phyloP scores from a whole-genome alignment of 2,113 vertebrate genomes.

The Monopterus albus region DNA sequence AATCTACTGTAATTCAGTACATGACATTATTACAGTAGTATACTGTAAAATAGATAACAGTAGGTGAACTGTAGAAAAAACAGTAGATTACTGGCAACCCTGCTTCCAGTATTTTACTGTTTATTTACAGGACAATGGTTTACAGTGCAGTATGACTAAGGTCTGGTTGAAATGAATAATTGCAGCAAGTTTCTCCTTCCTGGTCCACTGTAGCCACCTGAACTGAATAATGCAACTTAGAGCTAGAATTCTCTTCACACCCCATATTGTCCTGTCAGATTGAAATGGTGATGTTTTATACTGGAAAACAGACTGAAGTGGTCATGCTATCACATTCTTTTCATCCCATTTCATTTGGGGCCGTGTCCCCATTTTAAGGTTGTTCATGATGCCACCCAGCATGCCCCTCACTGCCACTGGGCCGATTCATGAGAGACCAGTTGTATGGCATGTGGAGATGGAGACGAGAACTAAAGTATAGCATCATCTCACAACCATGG shows the following conservation, averaged over 20 bases:
- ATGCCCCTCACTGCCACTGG: conserved; percentile 3
- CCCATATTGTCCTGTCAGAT: conserved; percentile 29
- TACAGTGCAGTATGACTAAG: no score
- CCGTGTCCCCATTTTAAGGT: not conserved
- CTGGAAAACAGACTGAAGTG: conserved; percentile 4
- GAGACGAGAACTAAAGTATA: not conserved
- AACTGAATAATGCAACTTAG: not conserved
- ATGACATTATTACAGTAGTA: no score
- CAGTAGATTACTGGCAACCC: no score
- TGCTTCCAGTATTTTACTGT: no score
- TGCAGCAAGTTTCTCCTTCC: not conserved
- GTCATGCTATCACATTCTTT: conserved; percentile 21
- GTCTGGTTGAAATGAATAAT: not conserved
- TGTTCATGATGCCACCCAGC: not conserved
- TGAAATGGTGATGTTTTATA: not conserved
- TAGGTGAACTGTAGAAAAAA: no score
- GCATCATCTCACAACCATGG: no score
- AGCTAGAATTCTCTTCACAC: no score
- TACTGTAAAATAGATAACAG: no score
- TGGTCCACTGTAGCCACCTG: not conserved
- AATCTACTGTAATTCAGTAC: no score
- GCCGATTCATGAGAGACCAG: not conserved
- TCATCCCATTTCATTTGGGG: no score
- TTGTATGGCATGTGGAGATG: not conserved
- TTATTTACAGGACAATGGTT: no score